Evolutionary conservation across 2,888 invertebrate species (phyloP).

Genomic region (Drosophila paranaensis): DNA sequence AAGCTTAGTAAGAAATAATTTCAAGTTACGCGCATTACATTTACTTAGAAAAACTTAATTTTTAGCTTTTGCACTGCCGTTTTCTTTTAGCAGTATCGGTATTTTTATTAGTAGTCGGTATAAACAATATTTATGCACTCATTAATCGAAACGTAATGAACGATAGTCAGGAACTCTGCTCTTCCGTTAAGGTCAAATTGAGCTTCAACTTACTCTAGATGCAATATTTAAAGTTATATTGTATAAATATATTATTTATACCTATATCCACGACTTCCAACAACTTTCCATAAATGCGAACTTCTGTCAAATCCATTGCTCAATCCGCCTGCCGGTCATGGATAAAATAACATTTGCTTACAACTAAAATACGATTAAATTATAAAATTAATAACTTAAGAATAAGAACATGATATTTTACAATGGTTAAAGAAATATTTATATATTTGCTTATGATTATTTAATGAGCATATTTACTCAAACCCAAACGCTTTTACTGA

Average conservation of each 20-base stretch:
- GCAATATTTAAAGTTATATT: not conserved
- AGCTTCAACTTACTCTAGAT: not conserved
- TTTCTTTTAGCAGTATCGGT: not conserved
- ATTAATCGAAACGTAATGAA: not conserved
- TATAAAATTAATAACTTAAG: not conserved
- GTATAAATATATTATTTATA: not conserved
- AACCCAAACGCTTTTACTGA: not conserved
- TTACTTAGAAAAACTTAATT: no score
- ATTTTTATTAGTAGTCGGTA: not conserved
- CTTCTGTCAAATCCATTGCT: not conserved
- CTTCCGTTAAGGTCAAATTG: not conserved
- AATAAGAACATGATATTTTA: not conserved
- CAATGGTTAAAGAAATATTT: not conserved
- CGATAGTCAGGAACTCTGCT: not conserved
- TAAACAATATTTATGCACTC: constrained; percentile 1
- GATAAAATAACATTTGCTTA: not conserved
- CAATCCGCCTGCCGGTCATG: not conserved
- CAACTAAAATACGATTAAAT: not conserved
- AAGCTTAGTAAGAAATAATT: no score
- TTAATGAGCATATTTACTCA: not conserved
- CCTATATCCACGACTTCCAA: not conserved
- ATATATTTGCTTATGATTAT: not conserved
- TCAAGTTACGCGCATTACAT: no score
- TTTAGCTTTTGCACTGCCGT: no score
- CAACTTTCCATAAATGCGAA: not conserved